A percentile compares a stretch with the other conserved stretches of the same genome.
phyloP scores from a whole-genome alignment of 53 echinoderm and acorn worm species.

The Actinopyga echinites region DNA sequence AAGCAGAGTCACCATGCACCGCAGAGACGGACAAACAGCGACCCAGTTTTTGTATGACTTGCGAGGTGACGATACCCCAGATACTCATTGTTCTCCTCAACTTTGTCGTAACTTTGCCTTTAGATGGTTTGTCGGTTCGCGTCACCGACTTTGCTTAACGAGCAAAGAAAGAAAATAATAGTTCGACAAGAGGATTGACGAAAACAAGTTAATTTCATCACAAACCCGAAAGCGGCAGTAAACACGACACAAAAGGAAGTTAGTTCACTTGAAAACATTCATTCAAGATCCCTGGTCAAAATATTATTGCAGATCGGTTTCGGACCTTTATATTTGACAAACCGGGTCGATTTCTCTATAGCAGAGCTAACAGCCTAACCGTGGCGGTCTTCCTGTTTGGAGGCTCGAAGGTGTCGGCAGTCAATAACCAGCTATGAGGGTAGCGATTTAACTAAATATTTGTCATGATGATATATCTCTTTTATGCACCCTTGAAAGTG shows the following conservation, averaged over 20 bases:
- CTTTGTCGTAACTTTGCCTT: no score
- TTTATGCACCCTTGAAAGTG: no score
- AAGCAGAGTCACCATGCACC: background rate
- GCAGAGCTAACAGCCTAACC: background rate
- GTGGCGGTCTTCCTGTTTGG: background rate
- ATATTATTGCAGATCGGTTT: conserved; percentile 32
- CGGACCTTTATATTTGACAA: conserved; percentile 9
- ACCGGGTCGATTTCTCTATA: conserved; percentile 23
- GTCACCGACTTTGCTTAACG: background rate
- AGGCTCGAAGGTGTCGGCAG: conserved; percentile 10
- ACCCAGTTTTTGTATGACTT: conserved; percentile 15
- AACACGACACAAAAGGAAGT: conserved; percentile 14
- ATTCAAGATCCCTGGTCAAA: conserved; percentile 13
- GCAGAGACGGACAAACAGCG: conserved; percentile 3
- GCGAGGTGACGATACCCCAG: conserved; percentile 7
- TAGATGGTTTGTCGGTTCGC: no score
- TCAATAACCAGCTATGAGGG: background rate
- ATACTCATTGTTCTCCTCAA: background rate
- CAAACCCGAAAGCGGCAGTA: conserved; percentile 29
- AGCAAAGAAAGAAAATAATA: background rate
- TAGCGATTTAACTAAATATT: conserved; percentile 28
- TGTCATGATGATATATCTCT: conserved; percentile 17
- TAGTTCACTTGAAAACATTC: conserved; percentile 13
- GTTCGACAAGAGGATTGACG: conserved; percentile 3
- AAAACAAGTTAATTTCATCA: conserved; percentile 1